These are phyloP conservation scores for Aptenodytes forsteri DNA, from an alignment of 2,113 vertebrate species.

Conservation along the genomic window DNA sequence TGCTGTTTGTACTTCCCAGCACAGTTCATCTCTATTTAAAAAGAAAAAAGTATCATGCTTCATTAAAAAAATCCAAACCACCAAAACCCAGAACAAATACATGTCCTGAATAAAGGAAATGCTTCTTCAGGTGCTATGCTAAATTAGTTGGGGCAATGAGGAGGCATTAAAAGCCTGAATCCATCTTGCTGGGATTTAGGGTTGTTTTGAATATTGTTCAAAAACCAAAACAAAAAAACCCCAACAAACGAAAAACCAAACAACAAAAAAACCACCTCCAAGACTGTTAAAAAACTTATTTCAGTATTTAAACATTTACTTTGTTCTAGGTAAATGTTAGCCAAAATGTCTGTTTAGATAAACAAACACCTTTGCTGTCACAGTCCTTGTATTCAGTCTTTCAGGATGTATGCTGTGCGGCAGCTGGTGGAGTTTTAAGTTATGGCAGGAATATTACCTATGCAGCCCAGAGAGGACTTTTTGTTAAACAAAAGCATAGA, in stretches of 20 bases:
- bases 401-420: not conserved
- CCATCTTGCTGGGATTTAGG: not conserved
- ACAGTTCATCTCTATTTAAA: not conserved
- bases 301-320: not conserved
- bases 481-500: not conserved
- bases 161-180: not conserved
- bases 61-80: not conserved
- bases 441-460: not conserved
- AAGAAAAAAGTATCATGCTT: not conserved
- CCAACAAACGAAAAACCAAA: not conserved
- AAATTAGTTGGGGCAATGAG: not conserved
- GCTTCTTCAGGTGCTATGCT: not conserved
- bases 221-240: not conserved
- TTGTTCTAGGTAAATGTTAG: not conserved
- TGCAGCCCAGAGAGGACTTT: not conserved
- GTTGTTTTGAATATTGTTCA: not conserved
- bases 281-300: not conserved
- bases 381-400: not conserved
- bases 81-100: not conserved
- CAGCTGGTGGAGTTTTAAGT: not conserved
- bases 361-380: not conserved
- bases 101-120: not conserved
- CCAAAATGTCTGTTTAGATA: not conserved
- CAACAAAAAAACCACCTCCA: not conserved
- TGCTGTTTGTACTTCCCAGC: not conserved